Base-by-base conservation (phyloP, 2,113 vertebrate species). In the Micronycteris hirsuta region DNA sequence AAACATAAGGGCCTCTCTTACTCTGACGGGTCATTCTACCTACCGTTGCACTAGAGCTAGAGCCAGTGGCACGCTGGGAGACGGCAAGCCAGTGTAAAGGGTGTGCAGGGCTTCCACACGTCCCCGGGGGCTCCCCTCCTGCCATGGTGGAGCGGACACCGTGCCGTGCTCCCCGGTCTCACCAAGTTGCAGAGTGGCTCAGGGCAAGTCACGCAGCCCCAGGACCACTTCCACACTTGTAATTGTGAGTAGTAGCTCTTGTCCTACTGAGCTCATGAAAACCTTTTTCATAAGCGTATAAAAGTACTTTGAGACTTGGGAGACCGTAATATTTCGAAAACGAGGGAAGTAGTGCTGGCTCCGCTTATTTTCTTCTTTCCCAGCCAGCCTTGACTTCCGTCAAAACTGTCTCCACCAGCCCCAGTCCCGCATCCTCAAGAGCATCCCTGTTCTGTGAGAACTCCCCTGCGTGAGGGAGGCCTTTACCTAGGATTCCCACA, bases 81-180 rank as follows among this genome's bases (percentile, higher is more conserved):
- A 14, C 0, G 36, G 49, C 19, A 28, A 38, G 22, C 1, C 31
- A 4, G 20, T 38, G 41, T 11, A 67, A 74, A 89, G 24, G 45
- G 5, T 31, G 2, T 0, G 3, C 1, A 7, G 61, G 54, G 78
- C 13, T 45, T 41, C 1, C 1, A 6, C 4, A 7, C 41, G 45
- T 43, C 20, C 28, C 28, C 0, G 0, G 14, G 31, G 17, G 8
- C 8, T 19, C 28, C 89, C 28, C 38, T 31, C 1, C 26, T 56
- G 45, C 49, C 38, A 7, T 56, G 1, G 6, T 15, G 45, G 65
- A 86, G 20, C 12, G 4, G 8, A 82, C 70, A 77, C 20, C 45
- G 15, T 5, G 8, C 56, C 56, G 33, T 31, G 80, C 28, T 14
- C 15, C 33, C 47, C 17, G 41, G 24, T 31, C 31, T 82, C 68